Conservation (phyloP, 2,797 vertebrate species). For the Acrocephalus scirpaceus region DNA sequence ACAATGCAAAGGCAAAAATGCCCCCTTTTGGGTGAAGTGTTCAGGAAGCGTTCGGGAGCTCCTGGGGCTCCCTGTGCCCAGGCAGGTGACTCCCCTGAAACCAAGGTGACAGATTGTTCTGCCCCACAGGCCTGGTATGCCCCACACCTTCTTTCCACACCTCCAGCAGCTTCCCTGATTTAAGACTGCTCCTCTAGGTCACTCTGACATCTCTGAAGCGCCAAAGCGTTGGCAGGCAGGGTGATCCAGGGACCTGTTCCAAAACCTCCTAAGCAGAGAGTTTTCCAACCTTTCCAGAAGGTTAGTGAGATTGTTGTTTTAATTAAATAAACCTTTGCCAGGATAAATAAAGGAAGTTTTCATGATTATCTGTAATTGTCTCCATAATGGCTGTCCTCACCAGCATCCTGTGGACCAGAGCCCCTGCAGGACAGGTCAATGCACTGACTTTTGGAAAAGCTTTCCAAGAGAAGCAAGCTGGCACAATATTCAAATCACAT, state of each 20-base stretch:
- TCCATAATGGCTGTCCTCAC: background rate
- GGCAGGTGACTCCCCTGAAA: background rate
- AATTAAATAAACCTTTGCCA: background rate
- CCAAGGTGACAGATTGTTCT: background rate
- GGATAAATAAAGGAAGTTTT: background rate
- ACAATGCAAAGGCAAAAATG: background rate
- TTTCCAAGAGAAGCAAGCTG: background rate
- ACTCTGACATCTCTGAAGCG: background rate
- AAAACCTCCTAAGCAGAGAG: background rate
- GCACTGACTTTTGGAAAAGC: background rate
- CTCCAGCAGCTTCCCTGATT: background rate
- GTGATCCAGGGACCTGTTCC: background rate
- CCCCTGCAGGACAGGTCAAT: background rate
- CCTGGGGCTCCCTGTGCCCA: background rate
- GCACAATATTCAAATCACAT: conserved; percentile 40
- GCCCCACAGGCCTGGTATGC: background rate
- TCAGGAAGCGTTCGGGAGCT: background rate
- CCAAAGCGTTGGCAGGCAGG: background rate
- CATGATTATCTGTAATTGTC: background rate
- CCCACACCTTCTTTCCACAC: background rate
- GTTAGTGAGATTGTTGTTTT: background rate
- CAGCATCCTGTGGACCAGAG: background rate
- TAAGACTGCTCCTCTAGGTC: background rate
- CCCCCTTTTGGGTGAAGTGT: background rate
- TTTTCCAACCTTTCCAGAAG: background rate